Conservation (phyloP, 2,113 vertebrate genomes). For the Esox niger region DNA sequence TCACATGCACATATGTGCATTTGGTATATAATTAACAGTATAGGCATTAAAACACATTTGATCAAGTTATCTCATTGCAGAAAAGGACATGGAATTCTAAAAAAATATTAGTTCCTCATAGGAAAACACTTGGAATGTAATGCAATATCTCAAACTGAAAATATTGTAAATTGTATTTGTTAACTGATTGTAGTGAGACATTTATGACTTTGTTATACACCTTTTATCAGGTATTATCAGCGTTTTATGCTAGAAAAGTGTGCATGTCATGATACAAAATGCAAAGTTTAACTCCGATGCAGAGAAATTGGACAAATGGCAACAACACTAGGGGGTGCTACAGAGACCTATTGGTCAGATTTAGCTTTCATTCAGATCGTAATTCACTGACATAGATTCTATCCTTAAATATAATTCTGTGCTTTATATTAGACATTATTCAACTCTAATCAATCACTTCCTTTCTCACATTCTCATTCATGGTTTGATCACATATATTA, state of each 20-base stretch:
- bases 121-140: no score
- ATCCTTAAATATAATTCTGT: not conserved
- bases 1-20: conserved; percentile 1
- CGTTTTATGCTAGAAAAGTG: not conserved
- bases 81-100: not conserved
- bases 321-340: not conserved
- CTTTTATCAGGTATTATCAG: not conserved
- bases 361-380: not conserved
- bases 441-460: not conserved
- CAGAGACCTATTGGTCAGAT: not conserved
- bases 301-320: not conserved
- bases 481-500: not conserved
- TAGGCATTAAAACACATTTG: not conserved
- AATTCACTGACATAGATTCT: not conserved
- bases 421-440: not conserved
- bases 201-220: not conserved
- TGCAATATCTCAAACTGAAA: no score
- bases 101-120: no score
- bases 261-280: not conserved
- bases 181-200: not conserved
- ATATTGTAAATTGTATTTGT: not conserved
- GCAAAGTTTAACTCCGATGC: not conserved
- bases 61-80: not conserved
- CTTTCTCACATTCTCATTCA: not conserved
- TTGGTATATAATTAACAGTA: not conserved